Evolutionary conservation across 64 coral and sea anemone species (phyloP).

Genomic region (Anthopleura sola): DNA sequence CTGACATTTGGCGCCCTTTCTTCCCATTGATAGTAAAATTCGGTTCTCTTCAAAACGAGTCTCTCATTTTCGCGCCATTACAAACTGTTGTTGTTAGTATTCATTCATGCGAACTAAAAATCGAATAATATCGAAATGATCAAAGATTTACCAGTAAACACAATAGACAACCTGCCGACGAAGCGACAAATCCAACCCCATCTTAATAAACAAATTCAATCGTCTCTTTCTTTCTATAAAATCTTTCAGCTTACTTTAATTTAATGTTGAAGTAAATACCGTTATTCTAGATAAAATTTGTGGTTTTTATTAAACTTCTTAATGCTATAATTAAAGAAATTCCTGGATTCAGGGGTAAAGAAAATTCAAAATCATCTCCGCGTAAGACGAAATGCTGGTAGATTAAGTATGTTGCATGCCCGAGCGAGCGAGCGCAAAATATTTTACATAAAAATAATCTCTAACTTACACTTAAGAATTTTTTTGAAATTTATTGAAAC

Average conservation of each 20-base stretch:
- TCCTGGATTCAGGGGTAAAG: background rate
- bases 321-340: background rate
- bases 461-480: too few relatives aligned
- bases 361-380: background rate
- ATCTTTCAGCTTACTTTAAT: background rate
- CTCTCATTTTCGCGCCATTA: background rate
- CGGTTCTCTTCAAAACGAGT: background rate
- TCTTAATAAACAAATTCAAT: background rate
- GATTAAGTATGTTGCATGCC: background rate
- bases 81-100: background rate
- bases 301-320: background rate
- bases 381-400: background rate
- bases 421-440: background rate
- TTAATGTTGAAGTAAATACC: background rate
- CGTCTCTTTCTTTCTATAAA: background rate
- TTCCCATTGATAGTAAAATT: background rate
- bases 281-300: background rate
- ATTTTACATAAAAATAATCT: background rate
- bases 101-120: background rate
- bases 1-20: background rate
- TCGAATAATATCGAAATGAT: constrained; percentile 4
- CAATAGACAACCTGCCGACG: background rate
- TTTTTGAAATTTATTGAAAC: too few relatives aligned
- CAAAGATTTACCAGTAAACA: constrained; percentile 3
- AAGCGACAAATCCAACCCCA: background rate